Evolutionary conservation across 2,888 invertebrate species (phyloP).

Genomic region (Aethes cnicana): DNA sequence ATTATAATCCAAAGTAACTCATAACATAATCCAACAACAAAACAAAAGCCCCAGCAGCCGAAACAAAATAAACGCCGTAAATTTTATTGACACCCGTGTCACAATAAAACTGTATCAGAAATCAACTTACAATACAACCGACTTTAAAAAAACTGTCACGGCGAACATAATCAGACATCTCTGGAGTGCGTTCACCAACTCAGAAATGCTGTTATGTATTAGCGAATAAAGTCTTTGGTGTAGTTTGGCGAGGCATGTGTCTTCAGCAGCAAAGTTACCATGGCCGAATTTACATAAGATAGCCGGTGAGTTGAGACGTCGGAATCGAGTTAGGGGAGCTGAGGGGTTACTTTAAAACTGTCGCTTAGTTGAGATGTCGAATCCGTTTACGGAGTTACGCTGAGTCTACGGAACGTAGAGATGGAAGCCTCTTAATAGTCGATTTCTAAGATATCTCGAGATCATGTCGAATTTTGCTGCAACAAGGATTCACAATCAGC

Average conservation of each 20-base stretch:
- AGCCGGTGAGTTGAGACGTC: slow-evolving; percentile 64
- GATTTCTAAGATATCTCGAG: no score
- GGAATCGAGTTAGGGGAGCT: slow-evolving; percentile 75
- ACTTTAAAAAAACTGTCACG: slow-evolving; percentile 68
- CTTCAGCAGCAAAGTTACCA: slow-evolving; percentile 50
- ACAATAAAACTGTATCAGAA: slow-evolving; percentile 38
- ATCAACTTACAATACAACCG: slow-evolving; percentile 56
- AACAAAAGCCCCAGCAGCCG: background rate
- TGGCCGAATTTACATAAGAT: slow-evolving; percentile 78
- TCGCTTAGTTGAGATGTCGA: slow-evolving; percentile 78
- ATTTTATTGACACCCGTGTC: slow-evolving; percentile 20
- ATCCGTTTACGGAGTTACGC: slow-evolving; percentile 75
- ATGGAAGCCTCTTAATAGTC: slow-evolving; percentile 7
- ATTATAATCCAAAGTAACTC: no score
- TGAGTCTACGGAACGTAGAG: slow-evolving; percentile 39
- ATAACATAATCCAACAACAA: no score
- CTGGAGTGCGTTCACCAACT: slow-evolving; percentile 45
- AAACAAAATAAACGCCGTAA: slow-evolving; percentile 1
- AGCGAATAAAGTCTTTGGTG: no score
- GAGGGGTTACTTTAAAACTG: slow-evolving; percentile 76
- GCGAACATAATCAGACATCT: slow-evolving; percentile 59
- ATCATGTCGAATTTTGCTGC: no score
- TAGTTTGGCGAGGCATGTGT: slow-evolving; percentile 30
- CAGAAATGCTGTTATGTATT: slow-evolving; percentile 34
- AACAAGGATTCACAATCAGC: no score